Evolutionary conservation across 2,888 invertebrate species (phyloP).

Genomic region (Coremacera marginata): DNA sequence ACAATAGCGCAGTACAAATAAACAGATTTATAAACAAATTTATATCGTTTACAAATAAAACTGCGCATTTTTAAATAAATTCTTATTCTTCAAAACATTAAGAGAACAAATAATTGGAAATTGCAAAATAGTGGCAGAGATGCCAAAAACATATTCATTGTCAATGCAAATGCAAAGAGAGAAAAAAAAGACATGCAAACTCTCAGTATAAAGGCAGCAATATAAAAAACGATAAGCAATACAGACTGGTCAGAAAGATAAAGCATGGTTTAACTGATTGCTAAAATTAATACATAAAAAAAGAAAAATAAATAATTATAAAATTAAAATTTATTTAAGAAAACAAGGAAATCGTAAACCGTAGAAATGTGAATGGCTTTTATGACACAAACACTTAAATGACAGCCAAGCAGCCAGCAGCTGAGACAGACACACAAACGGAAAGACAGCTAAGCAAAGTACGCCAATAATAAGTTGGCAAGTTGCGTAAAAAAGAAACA

Average conservation of each 20-base stretch:
- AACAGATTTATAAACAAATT: too few relatives aligned
- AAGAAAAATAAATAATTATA: not conserved
- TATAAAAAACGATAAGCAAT: not conserved
- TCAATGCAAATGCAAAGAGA: slow-evolving; percentile 6
- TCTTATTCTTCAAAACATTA: too few relatives aligned
- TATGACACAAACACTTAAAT: not conserved
- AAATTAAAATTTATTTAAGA: not conserved
- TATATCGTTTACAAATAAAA: too few relatives aligned
- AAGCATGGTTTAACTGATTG: not conserved
- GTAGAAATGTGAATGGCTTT: not conserved
- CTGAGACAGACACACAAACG: not conserved
- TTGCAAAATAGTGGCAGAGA: not conserved
- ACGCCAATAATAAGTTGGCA: not conserved
- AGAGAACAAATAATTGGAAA: too few relatives aligned
- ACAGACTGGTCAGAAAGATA: not conserved
- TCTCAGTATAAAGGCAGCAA: not conserved
- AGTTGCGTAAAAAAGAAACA: not conserved
- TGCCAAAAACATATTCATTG: slow-evolving; percentile 17
- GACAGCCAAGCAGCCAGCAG: not conserved
- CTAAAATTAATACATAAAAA: not conserved
- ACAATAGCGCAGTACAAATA: too few relatives aligned
- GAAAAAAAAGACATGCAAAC: not conserved
- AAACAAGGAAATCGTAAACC: slow-evolving; percentile 12
- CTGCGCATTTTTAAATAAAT: too few relatives aligned
- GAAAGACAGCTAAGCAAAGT: not conserved